Conservation (phyloP, 2,797 vertebrate genomes). For the Heliangelus exortis region DNA sequence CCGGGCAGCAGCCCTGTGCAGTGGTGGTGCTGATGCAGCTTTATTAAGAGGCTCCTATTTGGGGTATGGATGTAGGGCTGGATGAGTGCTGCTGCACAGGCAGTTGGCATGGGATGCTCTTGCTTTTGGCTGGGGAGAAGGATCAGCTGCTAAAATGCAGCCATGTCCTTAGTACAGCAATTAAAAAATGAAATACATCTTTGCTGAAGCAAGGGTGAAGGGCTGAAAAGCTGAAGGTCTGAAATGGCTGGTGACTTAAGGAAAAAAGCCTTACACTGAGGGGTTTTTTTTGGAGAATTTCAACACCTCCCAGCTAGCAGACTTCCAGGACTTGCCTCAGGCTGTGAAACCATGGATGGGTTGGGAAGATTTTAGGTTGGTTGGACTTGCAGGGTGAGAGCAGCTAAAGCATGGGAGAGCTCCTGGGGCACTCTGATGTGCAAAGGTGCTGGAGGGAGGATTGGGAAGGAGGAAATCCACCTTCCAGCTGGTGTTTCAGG, state of each 20-base stretch:
- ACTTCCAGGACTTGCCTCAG: background rate
- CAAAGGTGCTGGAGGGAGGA: background rate
- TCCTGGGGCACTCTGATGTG: fast-evolving
- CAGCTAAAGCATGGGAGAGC: fast-evolving
- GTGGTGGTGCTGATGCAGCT: background rate
- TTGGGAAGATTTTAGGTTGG: background rate
- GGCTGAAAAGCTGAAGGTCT: background rate
- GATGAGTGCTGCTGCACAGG: background rate
- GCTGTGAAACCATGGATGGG: background rate
- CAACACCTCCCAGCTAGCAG: background rate
- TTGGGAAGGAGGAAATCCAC: background rate
- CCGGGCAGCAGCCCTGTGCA: background rate
- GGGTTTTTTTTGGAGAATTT: background rate
- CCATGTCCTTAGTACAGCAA: background rate
- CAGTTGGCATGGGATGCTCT: background rate
- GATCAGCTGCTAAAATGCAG: background rate
- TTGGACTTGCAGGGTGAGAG: background rate
- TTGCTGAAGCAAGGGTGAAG: background rate
- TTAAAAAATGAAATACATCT: background rate
- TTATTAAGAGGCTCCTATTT: background rate
- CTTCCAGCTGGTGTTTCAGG: background rate
- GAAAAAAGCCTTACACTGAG: fast-evolving
- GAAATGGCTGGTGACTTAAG: background rate
- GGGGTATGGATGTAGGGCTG: fast-evolving
- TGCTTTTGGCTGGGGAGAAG: background rate